A percentile compares a stretch with the other conserved stretches of the same genome.
Evolutionary conservation across 2,797 vertebrate species (phyloP).

Genomic region (Sebastes dallii): DNA sequence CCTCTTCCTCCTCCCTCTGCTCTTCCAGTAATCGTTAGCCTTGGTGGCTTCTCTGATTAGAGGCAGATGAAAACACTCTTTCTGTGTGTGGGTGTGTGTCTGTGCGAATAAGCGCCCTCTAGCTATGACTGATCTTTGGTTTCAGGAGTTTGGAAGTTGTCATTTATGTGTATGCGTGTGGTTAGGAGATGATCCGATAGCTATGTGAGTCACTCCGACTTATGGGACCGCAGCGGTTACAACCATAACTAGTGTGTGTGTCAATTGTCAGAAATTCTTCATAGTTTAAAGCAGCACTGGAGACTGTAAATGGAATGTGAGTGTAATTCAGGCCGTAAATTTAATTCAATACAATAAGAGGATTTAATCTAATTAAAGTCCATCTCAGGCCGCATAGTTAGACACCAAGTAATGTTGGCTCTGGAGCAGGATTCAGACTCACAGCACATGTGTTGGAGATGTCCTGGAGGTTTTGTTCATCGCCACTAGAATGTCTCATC

Average conservation of each 20-base stretch:
- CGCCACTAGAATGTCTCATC: constrained; percentile 48
- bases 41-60: constrained; percentile 67
- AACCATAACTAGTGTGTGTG: constrained; percentile 49
- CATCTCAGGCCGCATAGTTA: constrained; percentile 61
- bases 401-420: constrained; percentile 65
- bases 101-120: constrained; percentile 13
- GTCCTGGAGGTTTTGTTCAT: constrained; percentile 43
- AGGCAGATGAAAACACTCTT: constrained; percentile 64
- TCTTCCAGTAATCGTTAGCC: constrained; percentile 69
- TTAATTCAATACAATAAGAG: constrained; percentile 41
- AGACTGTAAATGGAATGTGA: constrained; percentile 45
- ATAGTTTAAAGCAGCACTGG: constrained; percentile 33
- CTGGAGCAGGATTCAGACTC: constrained; percentile 29
- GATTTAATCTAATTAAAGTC: constrained; percentile 59
- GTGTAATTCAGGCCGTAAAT: constrained; percentile 52
- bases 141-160: constrained; percentile 56
- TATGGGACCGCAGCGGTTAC: constrained; percentile 61
- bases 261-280: constrained; percentile 24
- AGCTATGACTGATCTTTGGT: constrained; percentile 61
- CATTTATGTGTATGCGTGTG: constrained; percentile 55
- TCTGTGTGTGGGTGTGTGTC: constrained; percentile 14
- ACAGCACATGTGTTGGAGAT: constrained; percentile 59
- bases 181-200: constrained; percentile 66
- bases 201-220: constrained; percentile 67
- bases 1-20: background rate